phyloP scores from a whole-genome alignment of 1,140 invertebrate species.

The Wasmannia auropunctata region DNA sequence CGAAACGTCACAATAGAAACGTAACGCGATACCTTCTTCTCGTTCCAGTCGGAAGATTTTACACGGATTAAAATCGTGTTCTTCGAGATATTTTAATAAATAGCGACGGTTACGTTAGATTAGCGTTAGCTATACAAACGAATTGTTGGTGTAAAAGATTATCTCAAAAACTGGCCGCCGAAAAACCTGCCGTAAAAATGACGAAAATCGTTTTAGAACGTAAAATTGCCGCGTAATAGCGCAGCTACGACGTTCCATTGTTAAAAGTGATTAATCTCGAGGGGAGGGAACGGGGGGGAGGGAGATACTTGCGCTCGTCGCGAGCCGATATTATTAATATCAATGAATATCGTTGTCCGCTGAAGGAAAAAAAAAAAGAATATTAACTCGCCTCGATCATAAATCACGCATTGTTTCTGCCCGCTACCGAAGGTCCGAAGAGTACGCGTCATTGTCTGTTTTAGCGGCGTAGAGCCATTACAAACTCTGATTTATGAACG shows the following conservation, averaged over 20 bases:
- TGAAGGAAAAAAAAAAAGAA: constrained; percentile 19
- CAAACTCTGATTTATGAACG: constrained; percentile 37
- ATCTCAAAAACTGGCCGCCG: background rate
- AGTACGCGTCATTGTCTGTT: constrained; percentile 44
- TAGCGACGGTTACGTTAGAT: background rate
- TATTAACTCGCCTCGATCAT: constrained; percentile 49
- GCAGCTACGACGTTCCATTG: constrained; percentile 21
- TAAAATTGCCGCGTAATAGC: background rate
- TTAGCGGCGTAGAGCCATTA: constrained; percentile 30
- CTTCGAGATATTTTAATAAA: background rate
- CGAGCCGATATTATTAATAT: constrained; percentile 46
- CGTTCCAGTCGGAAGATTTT: background rate
- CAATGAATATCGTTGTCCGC: constrained; percentile 42
- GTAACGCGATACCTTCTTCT: background rate
- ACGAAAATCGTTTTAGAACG: background rate
- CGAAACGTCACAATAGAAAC: background rate
- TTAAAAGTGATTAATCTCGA: constrained; percentile 47
- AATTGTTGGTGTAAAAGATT: background rate
- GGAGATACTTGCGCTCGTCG: constrained; percentile 22
- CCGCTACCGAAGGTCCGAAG: constrained; percentile 11
- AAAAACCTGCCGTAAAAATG: background rate
- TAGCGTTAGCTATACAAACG: no score
- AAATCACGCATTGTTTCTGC: constrained; percentile 48
- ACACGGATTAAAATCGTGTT: background rate
- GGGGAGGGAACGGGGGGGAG: background rate